Evolutionary conservation across 2,797 vertebrate species (phyloP), one percentile per base, ranked within the genome.

Genomic region (Tragopan temminckii): DNA sequence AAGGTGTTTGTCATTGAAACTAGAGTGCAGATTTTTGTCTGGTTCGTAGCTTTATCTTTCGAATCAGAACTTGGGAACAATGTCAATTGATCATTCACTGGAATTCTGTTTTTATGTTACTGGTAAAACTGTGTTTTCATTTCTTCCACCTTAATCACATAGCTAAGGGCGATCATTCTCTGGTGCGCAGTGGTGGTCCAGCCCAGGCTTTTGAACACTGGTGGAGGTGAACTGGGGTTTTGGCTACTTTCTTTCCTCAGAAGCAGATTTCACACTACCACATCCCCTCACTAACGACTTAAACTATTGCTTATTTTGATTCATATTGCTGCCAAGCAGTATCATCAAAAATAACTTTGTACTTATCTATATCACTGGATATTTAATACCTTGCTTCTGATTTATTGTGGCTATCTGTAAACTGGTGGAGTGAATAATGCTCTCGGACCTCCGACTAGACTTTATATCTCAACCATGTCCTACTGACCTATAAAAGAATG

Each of bases 121-220:
- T 57, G 8, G 2, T 36, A n/a, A 77, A 6, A 33, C n/a, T 74
- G 11, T 52, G 62, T 90, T 18, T 10, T 5, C 25, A 3, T 58
- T 76, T 76, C 50, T 62, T 81, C 7, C 35, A 58, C 15, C 16
- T 57, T 53, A 67, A 57, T 61, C 25, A 88, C 68, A 20, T 35
- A 76, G 42, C 4, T 27, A 79, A 14, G 0, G 0, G 0, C 5
- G 6, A 5, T 5, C 62, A 36, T 11, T n/a, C 24, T n/a, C 7
- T 70, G 10, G 58, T 69, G 8, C 33, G 11, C 38, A 70, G 16
- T 5, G 9, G 4, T 9, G 75, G 8, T 42, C 38, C 31, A 59
- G 38, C 27, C 8, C 35, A 81, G 12, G 18, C 7, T 86, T 91
- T 63, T 57, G 21, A 78, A 68, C 6, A 25, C 4, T 9, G 7